Conservation (phyloP, 2,888 invertebrate genomes). For the Byasa hedistus region DNA sequence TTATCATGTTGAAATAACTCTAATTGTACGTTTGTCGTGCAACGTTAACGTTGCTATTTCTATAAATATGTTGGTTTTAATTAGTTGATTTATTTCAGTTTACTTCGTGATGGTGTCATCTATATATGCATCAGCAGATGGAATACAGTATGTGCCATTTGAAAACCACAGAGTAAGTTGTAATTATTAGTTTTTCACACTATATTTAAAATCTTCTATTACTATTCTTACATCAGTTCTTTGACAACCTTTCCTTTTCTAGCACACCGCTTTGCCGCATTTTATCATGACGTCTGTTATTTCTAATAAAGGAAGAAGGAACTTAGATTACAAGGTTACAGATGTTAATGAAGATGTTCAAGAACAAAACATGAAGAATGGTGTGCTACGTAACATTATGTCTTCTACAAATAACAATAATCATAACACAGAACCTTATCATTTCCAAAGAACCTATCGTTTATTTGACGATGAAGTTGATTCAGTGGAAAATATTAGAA, state of each 20-base stretch:
- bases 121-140: neutral
- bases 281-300: neutral
- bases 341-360: neutral
- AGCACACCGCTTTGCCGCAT: neutral
- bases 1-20: too few relatives aligned
- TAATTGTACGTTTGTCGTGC: too few relatives aligned
- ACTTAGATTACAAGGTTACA: neutral
- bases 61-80: neutral
- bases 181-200: neutral
- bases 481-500: conserved; percentile 1
- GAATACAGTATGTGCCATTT: neutral
- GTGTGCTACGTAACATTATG: neutral
- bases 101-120: neutral
- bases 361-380: neutral
- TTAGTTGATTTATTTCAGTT: conserved; percentile 7
- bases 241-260: neutral
- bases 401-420: neutral
- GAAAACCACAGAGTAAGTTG: conserved; percentile 2
- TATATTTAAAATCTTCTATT: neutral
- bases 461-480: conserved; percentile 8
- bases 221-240: neutral
- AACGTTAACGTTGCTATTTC: neutral
- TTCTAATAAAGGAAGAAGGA: conserved; percentile 13
- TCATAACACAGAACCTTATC: neutral
- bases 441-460: conserved; percentile 1